Base-by-base conservation (phyloP, 2,888 invertebrate genomes). In the Dolichopus griseipennis region DNA sequence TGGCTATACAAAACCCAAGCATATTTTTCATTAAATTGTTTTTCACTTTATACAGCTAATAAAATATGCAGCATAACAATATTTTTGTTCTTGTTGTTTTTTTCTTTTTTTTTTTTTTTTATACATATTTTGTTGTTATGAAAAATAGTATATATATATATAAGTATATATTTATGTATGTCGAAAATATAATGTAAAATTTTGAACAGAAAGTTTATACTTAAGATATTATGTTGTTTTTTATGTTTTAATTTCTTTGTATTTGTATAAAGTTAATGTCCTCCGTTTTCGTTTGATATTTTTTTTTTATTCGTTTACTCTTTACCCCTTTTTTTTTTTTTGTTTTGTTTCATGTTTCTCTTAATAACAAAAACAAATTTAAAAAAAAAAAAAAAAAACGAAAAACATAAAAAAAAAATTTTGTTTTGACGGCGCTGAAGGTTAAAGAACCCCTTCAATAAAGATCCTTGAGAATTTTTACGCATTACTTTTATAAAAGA, bases 341-440 rank as follows among this genome's bases (percentile, higher is more conserved):
- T 52, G 15, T 52, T 52, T 52, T 18, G 52, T 15, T 52, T 52
- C 18, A 18, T 52, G 18, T n/a, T n/a, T 52, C 52, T 52, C n/a
- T 52, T 41, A n/a, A 41, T 41, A 12, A 41, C 9, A 41, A 41
- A 41, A 41, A 41, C 3, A 41, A 41, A n/a, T n/a, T n/a, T n/a
- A 9, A 41, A 15, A 9, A 41, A 12, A 41, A 41, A 41, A 41
- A 12, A 41, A 41, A 41, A 9, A 41, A 41, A 2, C 2, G 8
- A 41, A 52, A 52, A 52, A 18, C 15, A 52, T 12, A 9, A 52
- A 52, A 52, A 15, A 52, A 52, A 52, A 52, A 63, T 63, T 12
- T 70, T 71, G 71, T 71, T 71, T 71, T 71, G 71, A 71, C 71
- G 71, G 71, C 70, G 70, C 66, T 65, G 68, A 70, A 71, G 71